Evolutionary conservation across 2,113 vertebrate species (phyloP).

Genomic region (Bubo blakistoni): DNA sequence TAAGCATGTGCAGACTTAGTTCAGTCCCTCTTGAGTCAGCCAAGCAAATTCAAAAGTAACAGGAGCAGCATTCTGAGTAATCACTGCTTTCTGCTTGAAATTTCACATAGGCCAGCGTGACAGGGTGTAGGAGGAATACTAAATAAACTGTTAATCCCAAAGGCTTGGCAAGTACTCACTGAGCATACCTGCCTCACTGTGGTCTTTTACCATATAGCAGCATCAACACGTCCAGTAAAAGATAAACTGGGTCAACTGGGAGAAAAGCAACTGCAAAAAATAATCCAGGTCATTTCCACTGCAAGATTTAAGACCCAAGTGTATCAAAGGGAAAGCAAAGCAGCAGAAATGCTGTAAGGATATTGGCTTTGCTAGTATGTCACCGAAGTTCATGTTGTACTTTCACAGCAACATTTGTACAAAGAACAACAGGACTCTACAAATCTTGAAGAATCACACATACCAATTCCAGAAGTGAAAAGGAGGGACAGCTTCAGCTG

Average conservation of each 20-base stretch:
- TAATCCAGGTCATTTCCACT: background rate
- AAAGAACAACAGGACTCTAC: background rate
- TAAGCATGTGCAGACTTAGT: background rate
- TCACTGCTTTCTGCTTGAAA: slow-evolving; percentile 26
- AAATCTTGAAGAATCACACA: background rate
- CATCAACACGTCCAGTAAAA: background rate
- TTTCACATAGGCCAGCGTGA: background rate
- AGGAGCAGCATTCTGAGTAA: slow-evolving; percentile 24
- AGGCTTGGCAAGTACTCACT: background rate
- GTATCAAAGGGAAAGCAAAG: background rate
- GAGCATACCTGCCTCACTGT: slow-evolving; percentile 35
- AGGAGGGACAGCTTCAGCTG: background rate
- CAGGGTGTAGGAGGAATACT: slow-evolving; percentile 37
- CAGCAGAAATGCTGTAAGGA: background rate
- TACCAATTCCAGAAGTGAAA: background rate
- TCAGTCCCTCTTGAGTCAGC: background rate
- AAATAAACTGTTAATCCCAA: slow-evolving; percentile 51
- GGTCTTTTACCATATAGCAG: slow-evolving; percentile 4
- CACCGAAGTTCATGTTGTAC: background rate
- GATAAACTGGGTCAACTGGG: background rate
- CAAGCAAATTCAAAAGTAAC: slow-evolving; percentile 15
- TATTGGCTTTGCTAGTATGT: background rate
- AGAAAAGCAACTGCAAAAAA: background rate
- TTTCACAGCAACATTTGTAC: background rate
- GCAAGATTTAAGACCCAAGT: background rate